A percentile compares a stretch with the other conserved stretches of the same genome.
These are phyloP conservation scores for Agrilus biguttatus DNA, from an alignment of 2,888 invertebrate genomes.

Conservation along the genomic window DNA sequence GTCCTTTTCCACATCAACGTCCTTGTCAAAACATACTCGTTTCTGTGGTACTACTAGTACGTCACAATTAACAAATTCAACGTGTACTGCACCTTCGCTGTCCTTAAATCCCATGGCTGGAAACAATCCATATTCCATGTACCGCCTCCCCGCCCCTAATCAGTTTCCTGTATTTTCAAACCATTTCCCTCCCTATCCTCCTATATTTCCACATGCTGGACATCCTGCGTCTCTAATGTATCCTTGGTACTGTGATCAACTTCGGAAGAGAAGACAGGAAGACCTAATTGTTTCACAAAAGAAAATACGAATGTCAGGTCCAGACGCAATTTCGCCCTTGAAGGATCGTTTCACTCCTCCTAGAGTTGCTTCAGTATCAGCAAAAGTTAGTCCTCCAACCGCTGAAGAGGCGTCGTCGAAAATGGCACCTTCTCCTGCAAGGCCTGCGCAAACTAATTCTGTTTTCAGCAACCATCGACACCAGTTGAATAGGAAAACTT, in stretches of 20 bases:
- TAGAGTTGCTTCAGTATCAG: conserved; percentile 27
- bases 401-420: conserved; percentile 45
- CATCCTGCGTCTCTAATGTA: conserved; percentile 44
- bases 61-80: conserved; percentile 18
- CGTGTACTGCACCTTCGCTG: conserved; percentile 23
- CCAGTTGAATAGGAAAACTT: conserved; percentile 10
- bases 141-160: conserved; percentile 45
- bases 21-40: conserved; percentile 87
- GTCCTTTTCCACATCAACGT: conserved; percentile 81
- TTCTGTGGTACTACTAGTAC: conserved; percentile 78
- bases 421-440: conserved; percentile 49
- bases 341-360: conserved; percentile 43
- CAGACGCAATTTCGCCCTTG: conserved; percentile 18
- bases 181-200: conserved; percentile 35
- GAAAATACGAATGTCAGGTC: conserved; percentile 14
- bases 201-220: conserved; percentile 29
- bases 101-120: conserved; percentile 23
- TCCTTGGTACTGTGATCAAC: conserved; percentile 49
- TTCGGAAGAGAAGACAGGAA: conserved; percentile 29
- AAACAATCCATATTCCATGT: conserved; percentile 51
- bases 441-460: conserved; percentile 32
- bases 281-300: conserved; percentile 12
- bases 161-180: conserved; percentile 48
- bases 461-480: conserved; percentile 20
- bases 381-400: conserved; percentile 51